These are phyloP conservation scores for Tachina lurida DNA, from an alignment of 2,888 invertebrate genomes.

Conservation along the genomic window DNA sequence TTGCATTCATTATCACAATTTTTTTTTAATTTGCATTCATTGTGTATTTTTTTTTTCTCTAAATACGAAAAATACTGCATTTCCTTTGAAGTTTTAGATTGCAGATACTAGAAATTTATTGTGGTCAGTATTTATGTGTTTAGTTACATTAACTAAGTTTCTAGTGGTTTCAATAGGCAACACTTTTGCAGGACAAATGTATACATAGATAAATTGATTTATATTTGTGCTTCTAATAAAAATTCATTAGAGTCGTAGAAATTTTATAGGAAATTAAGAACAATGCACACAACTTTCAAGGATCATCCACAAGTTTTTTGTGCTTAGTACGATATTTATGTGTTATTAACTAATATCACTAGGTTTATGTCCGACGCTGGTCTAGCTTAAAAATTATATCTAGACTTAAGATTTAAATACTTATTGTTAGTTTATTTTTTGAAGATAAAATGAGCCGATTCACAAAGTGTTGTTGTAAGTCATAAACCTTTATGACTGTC, in stretches of 20 bases:
- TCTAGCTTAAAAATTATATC: too few species aligned
- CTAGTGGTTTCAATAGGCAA: conserved; percentile 33
- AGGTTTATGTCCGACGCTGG: too few species aligned
- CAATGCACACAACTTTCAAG: conserved; percentile 7
- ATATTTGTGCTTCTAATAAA: conserved; percentile 54
- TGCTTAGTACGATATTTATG: too few species aligned
- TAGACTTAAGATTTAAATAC: too few species aligned
- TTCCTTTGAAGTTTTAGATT: conserved; percentile 42
- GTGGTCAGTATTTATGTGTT: conserved; percentile 61
- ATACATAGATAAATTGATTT: conserved; percentile 58
- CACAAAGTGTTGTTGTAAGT: too few species aligned
- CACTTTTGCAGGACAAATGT: not conserved
- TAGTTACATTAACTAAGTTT: conserved; percentile 37
- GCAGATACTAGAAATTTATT: conserved; percentile 61
- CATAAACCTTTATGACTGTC: too few species aligned
- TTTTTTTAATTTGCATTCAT: conserved; percentile 12
- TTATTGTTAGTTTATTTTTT: too few species aligned
- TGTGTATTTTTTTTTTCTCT: conserved; percentile 14
- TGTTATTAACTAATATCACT: too few species aligned
- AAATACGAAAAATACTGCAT: conserved; percentile 47
- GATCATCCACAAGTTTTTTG: not conserved
- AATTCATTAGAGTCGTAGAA: conserved; percentile 48
- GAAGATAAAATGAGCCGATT: too few species aligned
- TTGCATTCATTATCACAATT: not conserved
- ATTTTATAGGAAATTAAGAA: conserved; percentile 42